phyloP scores from a whole-genome alignment of 1,140 invertebrate genomes.

The Caenorhabditis briggsae region DNA sequence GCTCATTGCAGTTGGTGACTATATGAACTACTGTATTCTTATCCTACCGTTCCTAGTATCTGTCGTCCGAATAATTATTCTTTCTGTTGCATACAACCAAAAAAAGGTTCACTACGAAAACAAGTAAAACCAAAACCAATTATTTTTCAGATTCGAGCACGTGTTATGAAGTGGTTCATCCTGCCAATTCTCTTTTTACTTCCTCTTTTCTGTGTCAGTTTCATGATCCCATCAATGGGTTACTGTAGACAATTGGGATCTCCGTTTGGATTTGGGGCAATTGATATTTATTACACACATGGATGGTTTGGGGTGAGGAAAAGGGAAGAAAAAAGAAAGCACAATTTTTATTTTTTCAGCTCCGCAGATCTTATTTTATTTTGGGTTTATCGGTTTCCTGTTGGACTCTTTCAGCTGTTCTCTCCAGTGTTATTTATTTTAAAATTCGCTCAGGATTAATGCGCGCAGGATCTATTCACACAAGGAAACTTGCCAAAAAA shows the following conservation, averaged over 20 bases:
- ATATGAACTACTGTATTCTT: constrained; percentile 1
- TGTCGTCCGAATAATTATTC: background rate
- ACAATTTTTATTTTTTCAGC: background rate
- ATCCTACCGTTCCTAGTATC: background rate
- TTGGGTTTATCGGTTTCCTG: background rate
- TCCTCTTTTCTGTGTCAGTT: background rate
- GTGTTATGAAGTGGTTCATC: background rate
- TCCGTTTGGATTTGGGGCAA: constrained; percentile 16
- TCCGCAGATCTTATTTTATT: background rate
- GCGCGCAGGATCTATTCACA: background rate
- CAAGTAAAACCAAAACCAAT: background rate
- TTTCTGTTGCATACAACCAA: background rate
- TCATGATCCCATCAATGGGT: background rate
- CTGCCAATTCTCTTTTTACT: background rate
- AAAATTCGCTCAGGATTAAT: background rate
- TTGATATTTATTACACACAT: background rate
- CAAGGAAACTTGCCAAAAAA: background rate
- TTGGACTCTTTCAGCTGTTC: background rate
- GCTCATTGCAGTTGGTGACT: background rate
- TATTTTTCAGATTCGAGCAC: constrained; percentile 1
- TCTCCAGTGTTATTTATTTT: background rate
- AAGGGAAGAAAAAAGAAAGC: background rate
- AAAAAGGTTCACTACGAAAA: background rate
- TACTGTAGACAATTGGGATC: background rate
- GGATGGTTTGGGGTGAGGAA: background rate